Percentiles rank a stretch among this genome's conserved stretches.
Conservation (phyloP, 2,797 vertebrate species). For the Rhinichthys osculus region DNA sequence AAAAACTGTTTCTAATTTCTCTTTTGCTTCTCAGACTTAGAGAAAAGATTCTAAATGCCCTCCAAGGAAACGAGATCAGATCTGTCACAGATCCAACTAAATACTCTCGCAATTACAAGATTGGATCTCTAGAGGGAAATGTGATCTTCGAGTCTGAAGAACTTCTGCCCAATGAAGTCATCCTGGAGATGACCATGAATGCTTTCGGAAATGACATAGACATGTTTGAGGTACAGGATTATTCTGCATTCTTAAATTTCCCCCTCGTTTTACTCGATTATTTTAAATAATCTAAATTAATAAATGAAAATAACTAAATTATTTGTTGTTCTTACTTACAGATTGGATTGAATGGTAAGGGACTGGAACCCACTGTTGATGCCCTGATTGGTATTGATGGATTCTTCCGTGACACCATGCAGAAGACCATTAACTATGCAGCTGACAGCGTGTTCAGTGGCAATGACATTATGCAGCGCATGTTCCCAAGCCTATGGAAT, state of each 20-base stretch:
- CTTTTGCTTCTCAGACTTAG: conserved; percentile 79
- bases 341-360: conserved; percentile 90
- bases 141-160: conserved; percentile 87
- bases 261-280: not conserved
- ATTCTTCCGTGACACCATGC: conserved; percentile 89
- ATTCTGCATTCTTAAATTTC: not conserved
- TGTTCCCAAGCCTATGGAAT: conserved; percentile 79
- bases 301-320: too few species aligned
- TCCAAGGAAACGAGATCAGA: conserved; percentile 82
- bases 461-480: conserved; percentile 80
- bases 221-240: conserved; percentile 88
- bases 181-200: conserved; percentile 92
- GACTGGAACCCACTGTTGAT: conserved; percentile 90
- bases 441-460: conserved; percentile 83
- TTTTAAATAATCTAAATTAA: too few species aligned
- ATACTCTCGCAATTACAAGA: conserved; percentile 87
- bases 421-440: conserved; percentile 88
- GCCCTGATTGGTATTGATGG: conserved; percentile 90
- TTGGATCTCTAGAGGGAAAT: conserved; percentile 86
- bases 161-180: conserved; percentile 88
- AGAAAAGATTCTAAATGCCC: conserved; percentile 76
- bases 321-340: conserved; percentile 65
- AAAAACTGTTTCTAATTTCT: not conserved
- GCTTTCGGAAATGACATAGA: conserved; percentile 85
- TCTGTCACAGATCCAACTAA: conserved; percentile 79